Percentiles rank a stretch among this genome's conserved stretches.
These are phyloP conservation scores for Gasterosteus aculeatus DNA, from an alignment of 2,113 vertebrate species.

Conservation along the genomic window DNA sequence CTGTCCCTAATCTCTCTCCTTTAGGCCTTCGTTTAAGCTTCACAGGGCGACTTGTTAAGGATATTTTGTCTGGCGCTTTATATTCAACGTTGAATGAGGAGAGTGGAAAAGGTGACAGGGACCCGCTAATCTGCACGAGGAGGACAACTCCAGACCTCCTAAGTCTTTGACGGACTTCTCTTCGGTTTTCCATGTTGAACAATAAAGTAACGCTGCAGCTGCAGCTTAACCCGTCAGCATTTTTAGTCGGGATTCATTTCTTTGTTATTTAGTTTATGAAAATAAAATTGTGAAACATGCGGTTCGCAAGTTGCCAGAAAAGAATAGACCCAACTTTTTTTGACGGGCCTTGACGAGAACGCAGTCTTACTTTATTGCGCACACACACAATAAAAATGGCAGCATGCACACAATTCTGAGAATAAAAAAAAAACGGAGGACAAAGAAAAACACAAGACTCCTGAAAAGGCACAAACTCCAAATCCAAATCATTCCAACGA, in stretches of 20 bases:
- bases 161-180: background rate
- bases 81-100: background rate
- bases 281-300: background rate
- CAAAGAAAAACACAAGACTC: background rate
- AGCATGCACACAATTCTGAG: background rate
- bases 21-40: background rate
- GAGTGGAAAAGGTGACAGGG: background rate
- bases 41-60: background rate
- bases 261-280: background rate
- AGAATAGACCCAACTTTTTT: too few species aligned
- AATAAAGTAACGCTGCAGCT: background rate
- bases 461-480: background rate
- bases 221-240: background rate
- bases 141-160: background rate
- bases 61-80: background rate
- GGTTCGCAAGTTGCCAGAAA: background rate
- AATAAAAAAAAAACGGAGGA: background rate
- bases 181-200: background rate
- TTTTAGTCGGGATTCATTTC: background rate
- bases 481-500: background rate
- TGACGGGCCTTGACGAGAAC: too few species aligned
- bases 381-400: background rate
- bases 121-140: background rate
- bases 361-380: background rate
- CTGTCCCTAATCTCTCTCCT: background rate